Conservation (phyloP, 2,888 invertebrate genomes). For the Stenodema calcarata region DNA sequence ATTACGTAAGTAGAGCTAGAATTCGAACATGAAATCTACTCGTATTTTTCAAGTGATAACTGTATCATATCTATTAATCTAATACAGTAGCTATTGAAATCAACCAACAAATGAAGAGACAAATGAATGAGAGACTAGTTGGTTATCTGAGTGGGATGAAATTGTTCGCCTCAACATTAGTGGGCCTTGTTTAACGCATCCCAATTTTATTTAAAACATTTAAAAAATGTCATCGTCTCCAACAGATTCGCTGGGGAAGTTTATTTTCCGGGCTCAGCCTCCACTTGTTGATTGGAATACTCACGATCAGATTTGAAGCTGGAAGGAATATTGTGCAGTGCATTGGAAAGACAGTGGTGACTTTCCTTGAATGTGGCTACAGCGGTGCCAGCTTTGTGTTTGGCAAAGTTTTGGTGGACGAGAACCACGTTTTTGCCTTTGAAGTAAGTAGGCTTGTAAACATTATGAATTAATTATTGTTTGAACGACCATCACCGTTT, state of each 20-base stretch:
- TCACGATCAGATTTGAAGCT: conserved; percentile 83
- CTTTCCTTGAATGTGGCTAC: conserved; percentile 79
- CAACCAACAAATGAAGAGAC: no score
- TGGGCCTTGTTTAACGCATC: no score
- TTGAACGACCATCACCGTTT: no score
- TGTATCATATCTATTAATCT: no score
- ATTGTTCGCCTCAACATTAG: neutral
- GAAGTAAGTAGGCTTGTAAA: conserved; percentile 68
- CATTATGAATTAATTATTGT: neutral
- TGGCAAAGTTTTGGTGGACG: conserved; percentile 70
- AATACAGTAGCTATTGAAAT: no score
- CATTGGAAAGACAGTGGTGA: conserved; percentile 73
- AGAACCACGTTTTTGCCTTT: conserved; percentile 80
- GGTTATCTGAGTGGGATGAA: no score
- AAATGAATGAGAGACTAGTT: no score
- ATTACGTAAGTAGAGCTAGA: conserved; percentile 62
- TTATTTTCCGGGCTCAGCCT: conserved; percentile 80
- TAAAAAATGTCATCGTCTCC: neutral
- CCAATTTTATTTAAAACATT: conserved; percentile 52
- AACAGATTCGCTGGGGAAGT: conserved; percentile 77
- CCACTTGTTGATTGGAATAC: conserved; percentile 83
- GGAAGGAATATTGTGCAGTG: conserved; percentile 77
- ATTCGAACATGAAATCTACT: neutral
- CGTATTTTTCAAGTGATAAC: neutral
- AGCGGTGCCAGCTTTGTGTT: conserved; percentile 86